A percentile compares a stretch with the other conserved stretches of the same genome.
phyloP scores from a whole-genome alignment of 2,888 invertebrate genomes.

The Coelogynopora nodosa region DNA sequence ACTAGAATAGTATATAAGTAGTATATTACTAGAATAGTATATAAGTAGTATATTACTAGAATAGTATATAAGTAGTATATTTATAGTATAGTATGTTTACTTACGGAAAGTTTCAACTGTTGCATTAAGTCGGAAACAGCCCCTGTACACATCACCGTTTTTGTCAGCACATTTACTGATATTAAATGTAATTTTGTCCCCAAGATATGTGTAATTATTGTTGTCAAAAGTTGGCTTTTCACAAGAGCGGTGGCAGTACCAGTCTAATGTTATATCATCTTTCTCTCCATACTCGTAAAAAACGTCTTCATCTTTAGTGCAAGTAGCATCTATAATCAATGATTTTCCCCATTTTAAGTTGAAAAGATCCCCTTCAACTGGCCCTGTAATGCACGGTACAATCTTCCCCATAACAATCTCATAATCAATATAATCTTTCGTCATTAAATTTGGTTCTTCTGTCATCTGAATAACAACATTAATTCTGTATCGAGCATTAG shows the following conservation, averaged over 20 bases:
- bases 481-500: background rate
- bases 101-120: background rate
- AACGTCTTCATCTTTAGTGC: slow-evolving; percentile 6
- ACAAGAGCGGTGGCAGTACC: slow-evolving; percentile 25
- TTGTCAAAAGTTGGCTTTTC: background rate
- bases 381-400: background rate
- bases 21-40: background rate
- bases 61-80: background rate
- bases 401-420: background rate
- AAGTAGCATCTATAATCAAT: background rate
- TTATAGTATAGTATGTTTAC: background rate
- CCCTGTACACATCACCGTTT: background rate
- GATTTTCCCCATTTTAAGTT: slow-evolving; percentile 2
- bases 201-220: background rate
- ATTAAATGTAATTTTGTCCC: background rate
- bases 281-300: slow-evolving; percentile 25
- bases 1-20: background rate
- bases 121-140: background rate
- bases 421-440: background rate
- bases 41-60: background rate
- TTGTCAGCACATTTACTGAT: background rate
- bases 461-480: background rate
- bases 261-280: background rate
- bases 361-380: background rate
- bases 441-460: background rate